These are phyloP conservation scores for Talpa occidentalis DNA, from an alignment of 2,113 vertebrate genomes.

Conservation along the genomic window DNA sequence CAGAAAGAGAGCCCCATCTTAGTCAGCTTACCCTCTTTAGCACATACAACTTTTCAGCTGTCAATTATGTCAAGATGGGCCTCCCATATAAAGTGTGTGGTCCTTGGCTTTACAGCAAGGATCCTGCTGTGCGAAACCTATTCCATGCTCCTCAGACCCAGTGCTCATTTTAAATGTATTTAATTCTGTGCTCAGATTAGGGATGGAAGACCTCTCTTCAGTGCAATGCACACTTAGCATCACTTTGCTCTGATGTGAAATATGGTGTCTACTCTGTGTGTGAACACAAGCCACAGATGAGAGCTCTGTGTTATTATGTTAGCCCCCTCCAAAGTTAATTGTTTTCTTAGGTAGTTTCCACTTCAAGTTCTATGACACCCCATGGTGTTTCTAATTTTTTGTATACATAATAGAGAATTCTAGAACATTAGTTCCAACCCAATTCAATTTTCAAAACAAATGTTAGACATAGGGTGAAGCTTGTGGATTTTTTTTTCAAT, in stretches of 20 bases:
- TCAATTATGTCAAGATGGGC: neutral
- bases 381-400: constrained; percentile 35
- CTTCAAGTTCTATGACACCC: neutral
- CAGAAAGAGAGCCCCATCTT: neutral
- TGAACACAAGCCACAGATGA: neutral
- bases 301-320: neutral
- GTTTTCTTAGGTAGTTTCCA: constrained; percentile 52
- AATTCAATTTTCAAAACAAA: constrained; percentile 64
- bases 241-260: neutral
- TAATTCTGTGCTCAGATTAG: neutral
- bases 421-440: constrained; percentile 63
- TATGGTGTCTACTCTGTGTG: neutral
- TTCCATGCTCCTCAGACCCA: neutral
- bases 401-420: constrained; percentile 35
- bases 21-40: fast-evolving
- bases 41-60: neutral
- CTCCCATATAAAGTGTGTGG: fast-evolving
- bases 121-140: neutral
- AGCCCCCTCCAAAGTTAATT: neutral
- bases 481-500: neutral
- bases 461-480: neutral
- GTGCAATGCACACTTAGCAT: neutral
- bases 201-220: neutral
- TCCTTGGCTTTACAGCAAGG: neutral
- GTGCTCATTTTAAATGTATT: neutral